Percentiles rank a stretch among this genome's conserved stretches.
Conservation (phyloP, 2,113 vertebrate species). For the Bungarus multicinctus region DNA sequence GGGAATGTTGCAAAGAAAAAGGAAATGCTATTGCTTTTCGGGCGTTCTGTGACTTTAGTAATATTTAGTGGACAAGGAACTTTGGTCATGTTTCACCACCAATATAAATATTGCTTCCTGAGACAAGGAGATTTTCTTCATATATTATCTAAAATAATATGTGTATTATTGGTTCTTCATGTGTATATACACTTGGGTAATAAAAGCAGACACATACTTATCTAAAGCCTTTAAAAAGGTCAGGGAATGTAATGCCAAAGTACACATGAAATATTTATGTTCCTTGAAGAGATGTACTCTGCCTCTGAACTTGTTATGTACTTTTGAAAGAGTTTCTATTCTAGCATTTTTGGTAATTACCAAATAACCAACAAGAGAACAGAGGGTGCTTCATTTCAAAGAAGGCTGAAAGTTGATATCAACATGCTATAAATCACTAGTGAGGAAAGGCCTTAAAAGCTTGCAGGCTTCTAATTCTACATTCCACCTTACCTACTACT, state of each 20-base stretch:
- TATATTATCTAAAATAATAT: background rate
- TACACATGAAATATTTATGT: background rate
- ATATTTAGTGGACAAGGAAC: background rate
- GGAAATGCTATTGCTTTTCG: background rate
- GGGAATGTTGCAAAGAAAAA: background rate
- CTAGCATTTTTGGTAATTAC: background rate
- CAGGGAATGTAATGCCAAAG: background rate
- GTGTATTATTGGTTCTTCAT: background rate
- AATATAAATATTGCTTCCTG: background rate
- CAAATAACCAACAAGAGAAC: background rate
- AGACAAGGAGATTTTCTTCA: background rate
- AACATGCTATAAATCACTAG: background rate
- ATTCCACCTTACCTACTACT: background rate
- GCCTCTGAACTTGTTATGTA: background rate
- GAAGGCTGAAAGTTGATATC: background rate
- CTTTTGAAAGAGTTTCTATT: background rate
- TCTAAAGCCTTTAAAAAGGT: background rate
- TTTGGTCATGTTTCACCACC: background rate
- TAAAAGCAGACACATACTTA: background rate
- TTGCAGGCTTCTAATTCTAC: background rate
- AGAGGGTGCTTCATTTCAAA: background rate
- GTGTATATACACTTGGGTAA: background rate
- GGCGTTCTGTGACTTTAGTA: background rate
- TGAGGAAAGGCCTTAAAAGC: background rate
- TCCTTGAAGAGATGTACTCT: background rate